Base-by-base conservation (phyloP, 2,113 vertebrate species). In the Phalacrocorax carbo region DNA sequence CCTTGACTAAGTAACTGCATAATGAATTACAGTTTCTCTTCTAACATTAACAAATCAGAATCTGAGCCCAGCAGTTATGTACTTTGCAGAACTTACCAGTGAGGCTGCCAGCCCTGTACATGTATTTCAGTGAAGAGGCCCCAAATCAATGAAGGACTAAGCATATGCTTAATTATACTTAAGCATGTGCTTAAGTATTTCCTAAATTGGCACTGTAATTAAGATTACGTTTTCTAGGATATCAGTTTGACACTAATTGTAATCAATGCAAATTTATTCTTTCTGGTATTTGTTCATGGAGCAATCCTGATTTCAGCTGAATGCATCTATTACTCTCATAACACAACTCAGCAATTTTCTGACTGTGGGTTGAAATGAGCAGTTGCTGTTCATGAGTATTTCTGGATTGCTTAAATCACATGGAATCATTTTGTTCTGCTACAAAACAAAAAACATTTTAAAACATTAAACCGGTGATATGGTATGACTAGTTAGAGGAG, bases 241-340 rank as follows among this genome's bases (percentile, higher is more conserved):
- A 91, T 71, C 90, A 72, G 52, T 61, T 66, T 97, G 95, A 96
- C 93, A 85, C 87, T 96, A 97, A 96, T 87, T 93, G 93, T 82
- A 97, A 96, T 96, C 87, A 96, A 95, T 93, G 93, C 65, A 93
- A 96, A 96, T 96, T 94, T 96, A 90, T 96, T 91, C 92, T 65
- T 93, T 27, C 55, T 48, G 36, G 12, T 64, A 57, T 96, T 97
- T 95, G 70, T 80, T 96, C 93, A 76, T 15, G 7, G 79, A 82
- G 70, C 66, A 85, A 65, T 91, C 66, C 58, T 93, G 89, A 90
- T 93, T 91, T 85, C 77, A 72, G 40, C 2, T 69, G 81, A 93
- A 69, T 65, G 32, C 57, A 65, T 87, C 73, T 85, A 32, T 61
- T 65, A 51, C 84, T 75, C 81, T 94, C 44, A 52, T 36, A 94